Evolutionary conservation across 2,888 invertebrate genomes (phyloP), one percentile per base, ranked within the genome.

Genomic region (Lamellibrachia satsuma): DNA sequence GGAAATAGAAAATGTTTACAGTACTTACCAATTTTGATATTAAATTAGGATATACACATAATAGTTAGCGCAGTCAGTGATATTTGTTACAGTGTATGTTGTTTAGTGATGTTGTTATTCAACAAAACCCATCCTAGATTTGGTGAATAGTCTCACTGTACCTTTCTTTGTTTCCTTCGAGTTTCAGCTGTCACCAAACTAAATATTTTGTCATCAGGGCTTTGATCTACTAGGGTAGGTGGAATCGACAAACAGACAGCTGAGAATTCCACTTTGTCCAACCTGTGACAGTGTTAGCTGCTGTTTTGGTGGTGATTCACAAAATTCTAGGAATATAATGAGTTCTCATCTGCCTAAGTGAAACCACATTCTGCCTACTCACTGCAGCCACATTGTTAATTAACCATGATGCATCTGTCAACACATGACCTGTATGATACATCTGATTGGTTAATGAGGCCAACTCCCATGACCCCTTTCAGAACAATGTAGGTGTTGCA

Each of bases 331-430:
- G 75, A 75, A 75, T 22, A 75, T 75, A 75, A 75, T 22, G 6
- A 75, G 75, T 75, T 75, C 75, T 75, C 75, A 22, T 75, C 75
- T 75, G 75, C 75, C 75, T 75, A 75, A 75, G 75, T 75, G 75
- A 75, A 75, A n/a, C 75, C 75, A 75, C 22, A 6, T 11, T 75
- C n/a, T 75, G 75, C 75, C 75, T 22, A 75, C 75, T 22, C 75
- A 75, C n/a, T 2, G 75, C 75, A 75, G n/a, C 75, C 75, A 15
- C 75, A 75, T 3, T 75, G 75, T 22, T 75, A 15, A n/a, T n/a
- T 1, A 22, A 75, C 75, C n/a, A n/a, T 2, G 22, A 75, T 75
- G 22, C n/a, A n/a, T 75, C 75, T 75, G 75, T 75, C 75, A 22
- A 22, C 75, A 75, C n/a, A n/a, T 75, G 75, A 75, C 75, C 75